These are phyloP conservation scores for Botia almorhae DNA, from an alignment of 2,797 vertebrate genomes.

Conservation along the genomic window DNA sequence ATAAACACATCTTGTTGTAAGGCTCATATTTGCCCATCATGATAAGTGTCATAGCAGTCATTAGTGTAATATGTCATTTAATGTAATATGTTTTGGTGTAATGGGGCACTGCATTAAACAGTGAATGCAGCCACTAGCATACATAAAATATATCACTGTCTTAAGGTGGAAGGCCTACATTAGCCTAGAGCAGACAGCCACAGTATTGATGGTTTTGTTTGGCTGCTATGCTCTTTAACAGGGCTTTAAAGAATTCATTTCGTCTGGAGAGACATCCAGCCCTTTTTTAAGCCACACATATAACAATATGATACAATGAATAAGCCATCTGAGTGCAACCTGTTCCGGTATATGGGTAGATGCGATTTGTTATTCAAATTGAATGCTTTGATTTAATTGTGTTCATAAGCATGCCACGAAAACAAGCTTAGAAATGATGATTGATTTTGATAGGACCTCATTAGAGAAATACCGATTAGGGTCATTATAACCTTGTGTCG, in stretches of 20 bases:
- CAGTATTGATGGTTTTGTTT: constrained; percentile 42
- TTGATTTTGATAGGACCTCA: constrained; percentile 51
- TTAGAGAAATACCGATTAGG: constrained; percentile 49
- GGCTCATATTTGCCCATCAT: neutral
- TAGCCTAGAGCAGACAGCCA: constrained; percentile 34
- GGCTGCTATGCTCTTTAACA: constrained; percentile 25
- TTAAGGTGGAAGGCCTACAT: constrained; percentile 24
- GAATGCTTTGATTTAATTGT: constrained; percentile 49
- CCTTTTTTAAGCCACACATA: constrained; percentile 24
- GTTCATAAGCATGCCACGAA: constrained; percentile 46
- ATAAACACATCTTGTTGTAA: constrained; percentile 3
- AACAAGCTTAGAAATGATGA: constrained; percentile 47
- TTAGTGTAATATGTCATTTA: constrained; percentile 17
- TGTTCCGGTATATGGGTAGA: constrained; percentile 28
- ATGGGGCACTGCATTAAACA: constrained; percentile 28
- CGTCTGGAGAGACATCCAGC: neutral
- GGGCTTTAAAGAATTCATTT: constrained; percentile 6
- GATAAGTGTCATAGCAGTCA: constrained; percentile 27
- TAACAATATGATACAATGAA: constrained; percentile 2
- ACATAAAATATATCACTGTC: constrained; percentile 21
- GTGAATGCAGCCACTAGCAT: neutral
- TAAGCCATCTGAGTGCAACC: constrained; percentile 23
- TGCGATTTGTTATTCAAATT: constrained; percentile 46
- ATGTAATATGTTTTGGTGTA: constrained; percentile 33
- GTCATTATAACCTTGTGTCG: constrained; percentile 47